A percentile compares a stretch with the other conserved stretches of the same genome.
These are phyloP conservation scores for Dipus sagitta DNA, from an alignment of 2,797 vertebrate species.

Conservation along the genomic window DNA sequence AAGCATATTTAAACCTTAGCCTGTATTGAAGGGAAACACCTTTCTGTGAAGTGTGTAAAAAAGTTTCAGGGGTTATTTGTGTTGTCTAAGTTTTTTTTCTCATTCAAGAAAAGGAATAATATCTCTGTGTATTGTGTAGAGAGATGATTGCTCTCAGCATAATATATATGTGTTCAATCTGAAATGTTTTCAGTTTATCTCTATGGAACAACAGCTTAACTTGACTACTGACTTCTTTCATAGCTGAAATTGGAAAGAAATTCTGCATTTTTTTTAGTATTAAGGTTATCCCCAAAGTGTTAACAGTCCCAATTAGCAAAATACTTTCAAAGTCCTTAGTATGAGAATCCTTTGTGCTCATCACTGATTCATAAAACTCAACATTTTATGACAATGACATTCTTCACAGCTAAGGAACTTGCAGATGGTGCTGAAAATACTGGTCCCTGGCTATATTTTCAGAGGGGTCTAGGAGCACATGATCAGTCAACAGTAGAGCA, in stretches of 20 bases:
- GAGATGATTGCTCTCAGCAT: constrained; percentile 80
- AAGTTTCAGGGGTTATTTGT: background rate
- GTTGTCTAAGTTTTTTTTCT: constrained; percentile 47
- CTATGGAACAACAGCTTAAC: constrained; percentile 80
- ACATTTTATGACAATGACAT: background rate
- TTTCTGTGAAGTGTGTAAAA: constrained; percentile 66
- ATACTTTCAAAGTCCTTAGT: background rate
- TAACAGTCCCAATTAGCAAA: constrained; percentile 13
- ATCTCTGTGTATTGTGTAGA: constrained; percentile 75
- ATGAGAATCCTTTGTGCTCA: constrained; percentile 1
- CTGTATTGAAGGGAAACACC: constrained; percentile 73
- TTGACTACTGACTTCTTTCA: constrained; percentile 80
- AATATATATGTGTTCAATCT: constrained; percentile 72
- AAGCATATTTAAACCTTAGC: constrained; percentile 31
- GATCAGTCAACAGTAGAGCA: background rate
- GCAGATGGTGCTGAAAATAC: too few relatives aligned
- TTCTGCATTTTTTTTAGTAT: constrained; percentile 27
- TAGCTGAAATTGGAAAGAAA: constrained; percentile 76
- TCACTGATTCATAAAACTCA: background rate
- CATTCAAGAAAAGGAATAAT: constrained; percentile 75
- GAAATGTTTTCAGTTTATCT: constrained; percentile 78
- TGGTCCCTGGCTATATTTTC: too few relatives aligned
- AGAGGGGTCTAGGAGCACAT: background rate
- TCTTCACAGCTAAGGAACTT: background rate
- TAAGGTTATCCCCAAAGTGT: constrained; percentile 56